Evolutionary conservation across 2,888 invertebrate genomes (phyloP).

Genomic region (Liopterus haemorrhoidalis): DNA sequence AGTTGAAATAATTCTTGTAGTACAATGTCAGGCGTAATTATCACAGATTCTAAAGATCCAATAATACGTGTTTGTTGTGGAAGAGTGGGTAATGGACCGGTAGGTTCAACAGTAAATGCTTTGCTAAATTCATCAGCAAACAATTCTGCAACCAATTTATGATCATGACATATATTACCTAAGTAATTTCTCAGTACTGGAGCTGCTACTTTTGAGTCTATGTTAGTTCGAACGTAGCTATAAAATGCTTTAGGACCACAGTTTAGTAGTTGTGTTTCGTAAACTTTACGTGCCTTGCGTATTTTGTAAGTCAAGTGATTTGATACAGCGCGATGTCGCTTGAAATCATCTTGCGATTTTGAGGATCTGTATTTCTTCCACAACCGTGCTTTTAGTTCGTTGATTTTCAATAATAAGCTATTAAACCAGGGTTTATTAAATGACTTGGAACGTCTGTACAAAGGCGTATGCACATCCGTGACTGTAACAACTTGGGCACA

Average conservation of each 20-base stretch:
- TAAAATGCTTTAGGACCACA: too few species aligned
- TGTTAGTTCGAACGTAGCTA: too few species aligned
- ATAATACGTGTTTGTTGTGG: too few species aligned
- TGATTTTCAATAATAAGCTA: slow-evolving; percentile 3
- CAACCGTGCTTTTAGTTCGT: slow-evolving; percentile 3
- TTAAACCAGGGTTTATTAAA: slow-evolving; percentile 12
- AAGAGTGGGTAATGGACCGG: too few species aligned
- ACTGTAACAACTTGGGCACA: slow-evolving; percentile 1
- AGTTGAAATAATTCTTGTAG: too few species aligned
- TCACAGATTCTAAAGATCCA: too few species aligned
- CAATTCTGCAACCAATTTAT: background rate
- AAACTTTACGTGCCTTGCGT: too few species aligned
- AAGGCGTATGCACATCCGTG: slow-evolving; percentile 3
- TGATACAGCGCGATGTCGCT: slow-evolving; percentile 6
- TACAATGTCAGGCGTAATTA: too few species aligned
- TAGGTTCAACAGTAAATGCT: too few species aligned
- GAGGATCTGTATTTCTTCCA: slow-evolving; percentile 12
- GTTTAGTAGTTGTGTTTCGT: too few species aligned
- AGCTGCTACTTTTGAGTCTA: too few species aligned
- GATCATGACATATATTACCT: slow-evolving; percentile 1
- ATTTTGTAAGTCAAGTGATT: slow-evolving; percentile 2
- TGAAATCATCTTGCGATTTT: slow-evolving; percentile 1
- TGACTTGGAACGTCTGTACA: background rate
- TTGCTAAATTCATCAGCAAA: slow-evolving; percentile 5
- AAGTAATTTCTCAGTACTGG: too few species aligned